phyloP scores from a whole-genome alignment of 2,888 invertebrate genomes.

The Athalia circularis region DNA sequence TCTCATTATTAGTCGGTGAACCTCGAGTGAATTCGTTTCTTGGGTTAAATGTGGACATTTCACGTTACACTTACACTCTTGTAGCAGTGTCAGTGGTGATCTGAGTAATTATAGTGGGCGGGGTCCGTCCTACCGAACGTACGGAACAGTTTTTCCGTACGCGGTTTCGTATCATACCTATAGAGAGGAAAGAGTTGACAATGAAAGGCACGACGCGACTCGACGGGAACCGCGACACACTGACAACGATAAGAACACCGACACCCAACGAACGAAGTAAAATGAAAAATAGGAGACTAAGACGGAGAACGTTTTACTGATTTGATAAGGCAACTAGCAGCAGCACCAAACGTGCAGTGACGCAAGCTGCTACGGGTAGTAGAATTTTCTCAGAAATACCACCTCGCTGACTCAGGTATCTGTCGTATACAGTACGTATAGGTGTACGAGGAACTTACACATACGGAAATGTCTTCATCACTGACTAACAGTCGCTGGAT shows the following conservation, averaged over 20 bases:
- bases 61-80: neutral
- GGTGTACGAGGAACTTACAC: no score
- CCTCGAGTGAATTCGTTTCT: slow-evolving; percentile 3
- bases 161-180: neutral
- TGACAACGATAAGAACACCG: neutral
- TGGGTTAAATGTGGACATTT: neutral
- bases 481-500: no score
- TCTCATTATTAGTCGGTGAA: neutral
- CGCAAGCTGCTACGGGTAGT: neutral
- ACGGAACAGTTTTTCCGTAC: neutral
- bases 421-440: no score
- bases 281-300: no score
- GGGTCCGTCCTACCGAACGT: neutral
- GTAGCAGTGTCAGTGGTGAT: neutral
- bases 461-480: no score
- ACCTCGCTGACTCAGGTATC: no score
- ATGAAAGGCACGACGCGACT: neutral
- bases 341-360: neutral
- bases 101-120: slow-evolving; percentile 38
- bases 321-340: slow-evolving; percentile 25
- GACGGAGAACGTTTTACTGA: slow-evolving; percentile 29
- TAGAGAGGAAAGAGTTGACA: slow-evolving; percentile 21
- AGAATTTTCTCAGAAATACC: neutral
- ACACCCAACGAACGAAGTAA: neutral
- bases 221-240: neutral